phyloP scores from a whole-genome alignment of 2,888 invertebrate genomes.

The Amphipoea oculea region DNA sequence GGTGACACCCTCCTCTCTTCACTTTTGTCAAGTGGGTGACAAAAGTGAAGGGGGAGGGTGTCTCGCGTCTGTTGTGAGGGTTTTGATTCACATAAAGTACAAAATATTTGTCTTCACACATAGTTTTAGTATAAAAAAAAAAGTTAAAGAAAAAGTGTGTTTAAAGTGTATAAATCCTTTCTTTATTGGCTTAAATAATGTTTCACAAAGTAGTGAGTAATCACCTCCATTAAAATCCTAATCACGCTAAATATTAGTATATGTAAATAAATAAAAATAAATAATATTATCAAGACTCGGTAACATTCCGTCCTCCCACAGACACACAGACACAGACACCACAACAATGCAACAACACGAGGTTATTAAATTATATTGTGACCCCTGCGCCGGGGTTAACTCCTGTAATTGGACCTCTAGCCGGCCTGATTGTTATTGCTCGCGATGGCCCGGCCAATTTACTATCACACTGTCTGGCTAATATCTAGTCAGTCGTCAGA shows the following conservation, averaged over 20 bases:
- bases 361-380: slow-evolving; percentile 81
- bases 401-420: slow-evolving; percentile 81
- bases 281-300: not conserved
- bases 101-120: not conserved
- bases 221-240: slow-evolving; percentile 3
- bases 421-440: slow-evolving; percentile 68
- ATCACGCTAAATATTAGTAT: not conserved
- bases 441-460: slow-evolving; percentile 56
- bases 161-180: too few species aligned
- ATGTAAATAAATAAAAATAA: too few species aligned
- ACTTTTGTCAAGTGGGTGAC: not conserved
- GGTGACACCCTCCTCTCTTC: not conserved
- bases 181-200: too few species aligned
- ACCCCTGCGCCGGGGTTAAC: slow-evolving; percentile 79
- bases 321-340: slow-evolving; percentile 24
- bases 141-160: too few species aligned
- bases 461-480: slow-evolving; percentile 41
- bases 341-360: slow-evolving; percentile 39
- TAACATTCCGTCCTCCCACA: slow-evolving; percentile 27
- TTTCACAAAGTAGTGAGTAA: too few species aligned
- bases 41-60: not conserved
- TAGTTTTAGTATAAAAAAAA: too few species aligned
- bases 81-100: not conserved
- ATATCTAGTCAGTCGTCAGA: slow-evolving; percentile 39
- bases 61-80: not conserved